Evolutionary conservation across 2,888 invertebrate genomes (phyloP).

Genomic region (Plutella xylostella): DNA sequence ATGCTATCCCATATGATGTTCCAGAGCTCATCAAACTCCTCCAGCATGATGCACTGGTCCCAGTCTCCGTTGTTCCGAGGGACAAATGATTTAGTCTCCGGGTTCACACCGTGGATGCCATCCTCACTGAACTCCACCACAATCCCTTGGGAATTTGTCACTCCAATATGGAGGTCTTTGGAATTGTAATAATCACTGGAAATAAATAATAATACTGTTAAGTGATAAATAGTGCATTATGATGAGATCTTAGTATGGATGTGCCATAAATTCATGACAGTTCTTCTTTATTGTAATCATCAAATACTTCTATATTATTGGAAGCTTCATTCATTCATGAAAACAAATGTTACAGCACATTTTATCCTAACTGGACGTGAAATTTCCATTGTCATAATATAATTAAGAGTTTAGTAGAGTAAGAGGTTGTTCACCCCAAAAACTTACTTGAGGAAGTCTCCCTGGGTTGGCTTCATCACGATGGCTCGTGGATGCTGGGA

Average conservation of each 20-base stretch:
- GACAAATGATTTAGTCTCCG: slow-evolving; percentile 74
- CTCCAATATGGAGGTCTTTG: slow-evolving; percentile 90
- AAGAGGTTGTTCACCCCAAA: too few species aligned
- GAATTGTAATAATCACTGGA: slow-evolving; percentile 84
- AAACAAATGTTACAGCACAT: too few species aligned
- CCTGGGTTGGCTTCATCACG: slow-evolving; percentile 87
- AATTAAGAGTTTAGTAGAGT: too few species aligned
- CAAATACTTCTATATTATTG: too few species aligned
- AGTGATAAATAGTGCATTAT: too few species aligned
- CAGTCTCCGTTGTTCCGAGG: slow-evolving; percentile 68
- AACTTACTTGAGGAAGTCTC: slow-evolving; percentile 87
- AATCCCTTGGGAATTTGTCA: slow-evolving; percentile 83
- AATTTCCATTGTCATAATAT: too few species aligned
- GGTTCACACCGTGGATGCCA: slow-evolving; percentile 72
- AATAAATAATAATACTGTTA: too few species aligned
- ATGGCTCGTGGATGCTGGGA: slow-evolving; percentile 83
- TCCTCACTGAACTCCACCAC: slow-evolving; percentile 88
- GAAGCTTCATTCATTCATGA: too few species aligned
- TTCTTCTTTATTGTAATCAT: too few species aligned
- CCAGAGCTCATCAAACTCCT: slow-evolving; percentile 78
- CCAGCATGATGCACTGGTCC: slow-evolving; percentile 78
- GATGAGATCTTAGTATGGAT: too few species aligned
- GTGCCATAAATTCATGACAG: too few species aligned
- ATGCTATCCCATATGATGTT: slow-evolving; percentile 82
- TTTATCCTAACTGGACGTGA: too few species aligned